Conservation (phyloP, 2,113 vertebrate genomes). For the Thalassoma bifasciatum region DNA sequence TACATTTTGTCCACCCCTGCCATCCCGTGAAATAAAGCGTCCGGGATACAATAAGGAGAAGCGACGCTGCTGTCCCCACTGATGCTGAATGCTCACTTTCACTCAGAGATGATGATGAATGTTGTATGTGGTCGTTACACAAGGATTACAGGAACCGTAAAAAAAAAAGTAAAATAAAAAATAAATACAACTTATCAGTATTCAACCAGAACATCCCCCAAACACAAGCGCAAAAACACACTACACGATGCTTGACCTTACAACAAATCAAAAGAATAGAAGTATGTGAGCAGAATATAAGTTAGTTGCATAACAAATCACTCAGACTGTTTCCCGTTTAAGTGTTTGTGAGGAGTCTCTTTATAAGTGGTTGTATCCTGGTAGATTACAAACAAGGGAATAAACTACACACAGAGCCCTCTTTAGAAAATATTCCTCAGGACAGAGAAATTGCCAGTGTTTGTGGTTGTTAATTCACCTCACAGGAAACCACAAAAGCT, state of each 20-base stretch:
- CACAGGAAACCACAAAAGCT: constrained; percentile 82
- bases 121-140: constrained; percentile 28
- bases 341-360: not conserved
- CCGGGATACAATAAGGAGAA: constrained; percentile 76
- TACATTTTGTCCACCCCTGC: constrained; percentile 12
- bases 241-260: not conserved
- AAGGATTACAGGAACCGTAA: not conserved
- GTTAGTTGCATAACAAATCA: constrained; percentile 38
- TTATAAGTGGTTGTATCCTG: not conserved
- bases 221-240: not conserved
- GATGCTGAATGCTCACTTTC: constrained; percentile 77
- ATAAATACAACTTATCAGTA: not conserved
- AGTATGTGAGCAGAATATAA: constrained; percentile 49
- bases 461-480: constrained; percentile 70
- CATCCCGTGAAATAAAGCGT: constrained; percentile 51
- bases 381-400: not conserved
- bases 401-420: constrained; percentile 6
- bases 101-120: constrained; percentile 29
- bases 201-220: not conserved
- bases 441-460: constrained; percentile 17
- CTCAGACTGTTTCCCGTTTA: not conserved
- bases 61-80: constrained; percentile 72
- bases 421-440: constrained; percentile 5
- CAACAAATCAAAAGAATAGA: not conserved
- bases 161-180: no score